Base-by-base conservation (phyloP, 2,113 vertebrate species). In the Elephas maximus region DNA sequence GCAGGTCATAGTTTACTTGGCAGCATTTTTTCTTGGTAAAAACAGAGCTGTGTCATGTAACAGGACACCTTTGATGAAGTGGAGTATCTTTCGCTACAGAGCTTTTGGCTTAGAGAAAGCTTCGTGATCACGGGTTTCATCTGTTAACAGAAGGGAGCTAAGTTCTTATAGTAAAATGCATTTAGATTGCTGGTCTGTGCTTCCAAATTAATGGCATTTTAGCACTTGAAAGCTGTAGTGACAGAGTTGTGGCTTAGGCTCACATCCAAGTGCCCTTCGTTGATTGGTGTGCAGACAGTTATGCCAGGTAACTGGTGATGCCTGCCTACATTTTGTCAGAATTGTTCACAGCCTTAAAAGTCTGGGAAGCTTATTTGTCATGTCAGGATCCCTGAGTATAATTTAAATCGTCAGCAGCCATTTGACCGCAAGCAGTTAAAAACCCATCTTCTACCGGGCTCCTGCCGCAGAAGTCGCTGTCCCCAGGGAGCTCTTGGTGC, bases 331-430 rank as follows among this genome's bases (percentile, higher is more conserved):
- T 12, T 37, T 79, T 37, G 10, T 87, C 45, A n/a, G 28, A 74
- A n/a, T 94, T 89, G n/a, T 89, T 95, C 30, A 33, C 44, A 89
- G 67, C 57, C 95, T 88, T 95, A 92, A 88, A 88, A n/a, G 85
- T 69, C 74, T 78, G 73, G 9, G 71, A 28, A n/a, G 45, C 78
- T 86, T 88, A 77, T 85, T 62, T 78, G 60, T 45, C 53, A 30
- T 71, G 30, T 91, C 45, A 45, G 81, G 45, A 15, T 94, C n/a
- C 57, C 51, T 33, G 44, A 33, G 9, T 51, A 8, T 90, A 80
- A 88, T 90, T 84, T 74, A 82, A 41, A 63, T 63, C 73, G 15
- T 44, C 44, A 78, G 74, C 65, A 45, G 24, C 37, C 51, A 88
- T 81, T 76, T 76, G 60, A 73, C 26, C 14, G 0, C 23, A 48